Evolutionary conservation across 2,113 vertebrate genomes (phyloP).

Genomic region (Meleagris gallopavo): DNA sequence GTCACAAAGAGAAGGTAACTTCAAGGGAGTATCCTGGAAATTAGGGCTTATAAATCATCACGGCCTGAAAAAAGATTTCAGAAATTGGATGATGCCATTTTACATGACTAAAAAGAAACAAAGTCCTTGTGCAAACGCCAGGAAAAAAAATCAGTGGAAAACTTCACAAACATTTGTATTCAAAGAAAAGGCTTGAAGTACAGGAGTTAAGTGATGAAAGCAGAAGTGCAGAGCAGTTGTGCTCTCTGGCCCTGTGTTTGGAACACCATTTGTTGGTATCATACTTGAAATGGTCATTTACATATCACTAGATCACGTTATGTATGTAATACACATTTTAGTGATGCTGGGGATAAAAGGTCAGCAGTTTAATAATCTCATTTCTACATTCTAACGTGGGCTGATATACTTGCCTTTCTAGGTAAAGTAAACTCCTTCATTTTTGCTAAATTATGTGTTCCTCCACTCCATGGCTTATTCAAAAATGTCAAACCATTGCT

Average conservation of each 20-base stretch:
- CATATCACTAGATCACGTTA: neutral
- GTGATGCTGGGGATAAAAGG: neutral
- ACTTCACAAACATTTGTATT: slow-evolving; percentile 54
- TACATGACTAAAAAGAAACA: slow-evolving; percentile 71
- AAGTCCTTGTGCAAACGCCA: slow-evolving; percentile 53
- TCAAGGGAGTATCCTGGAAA: slow-evolving; percentile 73
- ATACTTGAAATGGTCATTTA: neutral
- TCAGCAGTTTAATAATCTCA: slow-evolving; percentile 5
- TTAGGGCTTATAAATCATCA: slow-evolving; percentile 64
- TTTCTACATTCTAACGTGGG: neutral
- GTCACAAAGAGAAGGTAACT: slow-evolving; percentile 67
- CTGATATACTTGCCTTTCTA: neutral
- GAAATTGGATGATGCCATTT: slow-evolving; percentile 69
- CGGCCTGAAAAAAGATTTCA: slow-evolving; percentile 55
- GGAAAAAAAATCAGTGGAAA: slow-evolving; percentile 58
- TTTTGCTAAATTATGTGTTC: slow-evolving; percentile 12
- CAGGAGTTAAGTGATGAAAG: neutral
- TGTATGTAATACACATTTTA: neutral
- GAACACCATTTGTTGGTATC: neutral
- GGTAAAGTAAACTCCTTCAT: slow-evolving; percentile 5
- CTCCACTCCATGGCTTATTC: slow-evolving; percentile 8
- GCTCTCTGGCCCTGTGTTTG: neutral
- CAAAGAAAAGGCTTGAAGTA: slow-evolving; percentile 47
- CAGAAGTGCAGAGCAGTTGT: neutral
- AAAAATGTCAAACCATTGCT: slow-evolving; percentile 33